Evolutionary conservation across 2,797 vertebrate species (phyloP).

Genomic region (Hydrophis major): DNA sequence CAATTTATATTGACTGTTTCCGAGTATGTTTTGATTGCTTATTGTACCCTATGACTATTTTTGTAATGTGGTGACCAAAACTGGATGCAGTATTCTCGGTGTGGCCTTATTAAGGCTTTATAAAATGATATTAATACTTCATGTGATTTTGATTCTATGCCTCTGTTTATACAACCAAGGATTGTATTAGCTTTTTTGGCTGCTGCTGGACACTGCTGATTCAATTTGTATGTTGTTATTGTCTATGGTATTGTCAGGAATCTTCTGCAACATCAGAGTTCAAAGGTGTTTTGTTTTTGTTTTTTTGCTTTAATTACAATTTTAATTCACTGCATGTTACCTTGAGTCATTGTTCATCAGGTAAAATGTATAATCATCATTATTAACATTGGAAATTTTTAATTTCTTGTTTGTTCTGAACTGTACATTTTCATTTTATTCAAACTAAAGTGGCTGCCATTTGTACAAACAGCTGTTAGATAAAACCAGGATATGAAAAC

Average conservation of each 20-base stretch:
- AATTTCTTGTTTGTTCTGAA: neutral
- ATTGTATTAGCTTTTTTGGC: no score
- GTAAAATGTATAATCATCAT: neutral
- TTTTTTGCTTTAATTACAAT: neutral
- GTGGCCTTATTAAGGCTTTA: no score
- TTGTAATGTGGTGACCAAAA: no score
- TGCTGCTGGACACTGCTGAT: no score
- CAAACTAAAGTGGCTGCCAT: neutral
- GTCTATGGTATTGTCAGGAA: neutral
- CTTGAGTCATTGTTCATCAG: neutral
- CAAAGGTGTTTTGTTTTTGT: neutral
- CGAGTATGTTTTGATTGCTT: no score
- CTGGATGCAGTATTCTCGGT: no score
- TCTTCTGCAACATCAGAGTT: neutral
- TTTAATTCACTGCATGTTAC: neutral
- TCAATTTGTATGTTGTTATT: neutral
- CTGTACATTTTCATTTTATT: neutral
- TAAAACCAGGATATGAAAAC: neutral
- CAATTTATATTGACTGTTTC: no score
- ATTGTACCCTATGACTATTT: no score
- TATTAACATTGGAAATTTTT: neutral
- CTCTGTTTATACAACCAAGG: no score
- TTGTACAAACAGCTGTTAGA: neutral
- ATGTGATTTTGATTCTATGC: no score
- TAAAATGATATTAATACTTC: no score